A percentile compares a stretch with the other conserved stretches of the same genome.
These are phyloP conservation scores for Hylaeus volcanicus DNA, from an alignment of 1,140 invertebrate genomes.

Conservation along the genomic window DNA sequence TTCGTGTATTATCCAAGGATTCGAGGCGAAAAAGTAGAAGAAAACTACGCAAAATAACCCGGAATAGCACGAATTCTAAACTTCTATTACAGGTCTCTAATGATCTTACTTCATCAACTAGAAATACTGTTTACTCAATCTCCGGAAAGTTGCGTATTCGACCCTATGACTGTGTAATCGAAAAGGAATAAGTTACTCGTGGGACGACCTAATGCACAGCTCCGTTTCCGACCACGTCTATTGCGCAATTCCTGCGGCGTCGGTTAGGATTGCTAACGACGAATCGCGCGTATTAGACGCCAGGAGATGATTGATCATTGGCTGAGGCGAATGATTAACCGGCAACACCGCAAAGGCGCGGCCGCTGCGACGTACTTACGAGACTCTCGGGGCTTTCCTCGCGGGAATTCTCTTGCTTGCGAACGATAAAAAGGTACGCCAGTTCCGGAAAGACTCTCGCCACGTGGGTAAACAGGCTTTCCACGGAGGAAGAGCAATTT, in stretches of 20 bases:
- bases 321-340: conserved; percentile 18
- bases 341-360: conserved; percentile 43
- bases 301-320: conserved; percentile 40
- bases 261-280: conserved; percentile 27
- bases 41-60: too few species aligned
- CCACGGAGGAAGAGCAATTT: neutral
- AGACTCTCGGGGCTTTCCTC: neutral
- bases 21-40: too few species aligned
- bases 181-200: too few species aligned
- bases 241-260: conserved; percentile 15
- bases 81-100: too few species aligned
- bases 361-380: conserved; percentile 21
- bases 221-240: neutral
- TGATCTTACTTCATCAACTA: too few species aligned
- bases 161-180: too few species aligned
- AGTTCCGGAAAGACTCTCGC: neutral
- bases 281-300: conserved; percentile 30
- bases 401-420: neutral
- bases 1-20: too few species aligned
- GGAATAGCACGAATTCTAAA: too few species aligned
- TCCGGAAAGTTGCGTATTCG: too few species aligned
- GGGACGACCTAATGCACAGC: neutral
- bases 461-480: neutral
- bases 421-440: neutral
- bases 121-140: too few species aligned